phyloP scores from a whole-genome alignment of 35 echinoderm and acorn worm species.

The Apostichopus parvimensis region DNA sequence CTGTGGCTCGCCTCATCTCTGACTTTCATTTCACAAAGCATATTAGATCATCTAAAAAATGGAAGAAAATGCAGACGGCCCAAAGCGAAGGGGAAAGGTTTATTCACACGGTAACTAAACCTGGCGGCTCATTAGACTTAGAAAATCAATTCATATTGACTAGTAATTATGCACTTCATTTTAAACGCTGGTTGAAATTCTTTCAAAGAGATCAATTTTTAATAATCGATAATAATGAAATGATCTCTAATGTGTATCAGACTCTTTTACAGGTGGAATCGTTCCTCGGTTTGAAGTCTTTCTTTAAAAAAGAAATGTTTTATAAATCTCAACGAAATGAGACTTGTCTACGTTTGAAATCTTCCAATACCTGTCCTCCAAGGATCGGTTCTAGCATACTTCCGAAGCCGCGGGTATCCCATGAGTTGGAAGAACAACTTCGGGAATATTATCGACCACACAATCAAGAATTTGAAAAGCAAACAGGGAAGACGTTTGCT shows the following conservation, averaged over 20 bases:
- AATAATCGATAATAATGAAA: conserved; percentile 60
- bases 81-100: conserved; percentile 54
- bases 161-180: conserved; percentile 75
- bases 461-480: conserved; percentile 76
- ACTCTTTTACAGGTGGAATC: conserved; percentile 68
- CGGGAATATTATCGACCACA: conserved; percentile 74
- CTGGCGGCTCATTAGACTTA: conserved; percentile 58
- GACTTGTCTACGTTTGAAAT: conserved; percentile 49
- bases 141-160: conserved; percentile 70
- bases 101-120: conserved; percentile 48
- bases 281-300: conserved; percentile 71
- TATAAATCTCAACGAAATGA: conserved; percentile 46
- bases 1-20: conserved; percentile 69
- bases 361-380: conserved; percentile 52
- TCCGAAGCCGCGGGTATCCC: conserved; percentile 60
- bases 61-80: conserved; percentile 49
- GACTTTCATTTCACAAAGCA: conserved; percentile 80
- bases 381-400: conserved; percentile 70
- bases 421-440: conserved; percentile 53
- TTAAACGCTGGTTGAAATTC: conserved; percentile 78
- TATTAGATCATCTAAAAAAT: conserved; percentile 46
- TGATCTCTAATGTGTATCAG: conserved; percentile 52
- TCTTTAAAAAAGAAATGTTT: conserved; percentile 72
- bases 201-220: conserved; percentile 72
- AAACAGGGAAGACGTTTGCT: conserved; percentile 64